Base-by-base conservation (phyloP, 2,797 vertebrate genomes). In the Huso huso region DNA sequence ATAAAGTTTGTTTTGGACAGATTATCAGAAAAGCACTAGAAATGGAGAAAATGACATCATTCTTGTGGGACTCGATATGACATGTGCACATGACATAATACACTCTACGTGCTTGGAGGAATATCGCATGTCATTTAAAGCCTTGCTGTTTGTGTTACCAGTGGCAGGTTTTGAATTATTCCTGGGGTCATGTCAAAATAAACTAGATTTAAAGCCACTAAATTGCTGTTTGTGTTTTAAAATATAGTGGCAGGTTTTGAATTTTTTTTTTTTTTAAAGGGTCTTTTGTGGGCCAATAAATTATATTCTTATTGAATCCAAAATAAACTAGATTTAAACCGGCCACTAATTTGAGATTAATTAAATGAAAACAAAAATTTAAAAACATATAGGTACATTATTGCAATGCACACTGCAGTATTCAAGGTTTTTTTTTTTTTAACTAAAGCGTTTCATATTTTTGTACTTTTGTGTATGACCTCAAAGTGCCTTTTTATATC, bases 1-100 rank as follows among this genome's bases (percentile, higher is more conserved):
- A 15, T 18, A 9, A 9, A 37, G 51, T 66, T 66, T 66, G 64
- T 57, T 49, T 66, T 66, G 52, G 49, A 66, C 23, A 66, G 64
- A 57, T 57, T 12, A 13, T n/a, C 55, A 58, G 10, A 58, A n/a
- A 11, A 11, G 55, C 55, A 58, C 6, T n/a, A 58, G 37, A 58
- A 58, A 13, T n/a, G 55, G 37, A 15, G 23, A 57, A 48, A 66
- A 66, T 49, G 64, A 48, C 64, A 57, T 58, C 64, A 66, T 23
- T 55, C 53, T 52, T 51, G 52, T 66, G 37, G 12, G 55, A 48
- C 11, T 66, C 1, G 63, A 53, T 23, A 50, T 58, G 37, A 57
- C 53, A 49, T 7, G 12, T 48, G 48, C 12, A 52, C 51, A 65
- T 53, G 9, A 65, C 63, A 53, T 51, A 10, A 55, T 8, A 23